Conservation (phyloP, 2,797 vertebrate species). For the Loris lydekkerianus region DNA sequence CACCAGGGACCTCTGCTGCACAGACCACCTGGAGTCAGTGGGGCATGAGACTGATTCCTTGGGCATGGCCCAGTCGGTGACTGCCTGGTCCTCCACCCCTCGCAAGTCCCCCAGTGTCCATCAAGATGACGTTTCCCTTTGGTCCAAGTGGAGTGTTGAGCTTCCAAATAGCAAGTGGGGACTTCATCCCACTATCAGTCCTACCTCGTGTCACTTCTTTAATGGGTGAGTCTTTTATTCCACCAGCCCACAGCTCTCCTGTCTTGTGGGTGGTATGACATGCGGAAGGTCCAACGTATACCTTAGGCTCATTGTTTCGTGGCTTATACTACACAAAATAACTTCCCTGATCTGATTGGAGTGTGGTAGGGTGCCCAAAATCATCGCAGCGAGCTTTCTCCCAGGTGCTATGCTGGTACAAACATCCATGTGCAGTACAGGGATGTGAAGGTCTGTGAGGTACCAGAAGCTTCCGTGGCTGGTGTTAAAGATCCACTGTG, state of each 20-base stretch:
- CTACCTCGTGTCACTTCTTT: neutral
- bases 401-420: too few species aligned
- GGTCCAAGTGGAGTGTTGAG: neutral
- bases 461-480: neutral
- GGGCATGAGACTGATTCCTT: neutral
- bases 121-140: too few species aligned
- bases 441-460: neutral
- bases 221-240: neutral
- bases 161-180: neutral
- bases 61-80: rapidly evolving
- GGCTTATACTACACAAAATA: neutral
- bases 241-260: neutral
- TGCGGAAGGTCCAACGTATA: neutral
- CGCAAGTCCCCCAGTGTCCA: neutral
- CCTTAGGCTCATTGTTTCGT: neutral
- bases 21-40: neutral
- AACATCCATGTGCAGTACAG: neutral
- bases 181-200: neutral
- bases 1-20: neutral
- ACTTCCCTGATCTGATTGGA: neutral
- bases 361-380: neutral
- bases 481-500: neutral
- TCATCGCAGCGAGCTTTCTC: neutral
- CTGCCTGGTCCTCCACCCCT: neutral
- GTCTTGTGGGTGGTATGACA: neutral